These are phyloP conservation scores for Empidonax alnorum DNA, from an alignment of 2,113 vertebrate genomes.

Conservation along the genomic window DNA sequence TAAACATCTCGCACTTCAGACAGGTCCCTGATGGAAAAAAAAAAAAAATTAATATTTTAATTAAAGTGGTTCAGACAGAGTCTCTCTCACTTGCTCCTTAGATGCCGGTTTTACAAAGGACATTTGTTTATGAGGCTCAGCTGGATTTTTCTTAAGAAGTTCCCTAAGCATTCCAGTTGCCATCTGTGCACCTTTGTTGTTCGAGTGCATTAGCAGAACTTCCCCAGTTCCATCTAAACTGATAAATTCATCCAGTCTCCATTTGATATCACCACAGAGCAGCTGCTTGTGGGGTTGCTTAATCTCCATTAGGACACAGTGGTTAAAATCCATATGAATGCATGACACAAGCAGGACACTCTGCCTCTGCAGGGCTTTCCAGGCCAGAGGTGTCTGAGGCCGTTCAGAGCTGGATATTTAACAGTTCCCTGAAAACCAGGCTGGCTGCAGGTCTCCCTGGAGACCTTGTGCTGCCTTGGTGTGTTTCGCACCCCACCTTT, in stretches of 20 bases:
- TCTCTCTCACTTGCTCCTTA: not conserved
- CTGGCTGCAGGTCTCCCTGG: not conserved
- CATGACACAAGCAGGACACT: not conserved
- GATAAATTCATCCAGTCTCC: slow-evolving; percentile 32
- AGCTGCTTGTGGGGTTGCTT: slow-evolving; percentile 24
- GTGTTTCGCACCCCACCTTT: not conserved
- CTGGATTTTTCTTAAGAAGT: slow-evolving; percentile 56
- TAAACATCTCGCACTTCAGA: not conserved
- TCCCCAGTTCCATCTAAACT: not conserved
- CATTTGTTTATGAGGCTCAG: slow-evolving; percentile 42
- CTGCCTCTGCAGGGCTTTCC: not conserved
- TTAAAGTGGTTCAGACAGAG: not conserved
- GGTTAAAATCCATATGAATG: not conserved
- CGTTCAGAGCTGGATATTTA: not conserved
- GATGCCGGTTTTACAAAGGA: not conserved
- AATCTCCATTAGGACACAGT: not conserved
- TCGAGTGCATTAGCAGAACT: slow-evolving; percentile 37
- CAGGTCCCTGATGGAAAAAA: not conserved
- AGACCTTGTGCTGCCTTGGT: not conserved
- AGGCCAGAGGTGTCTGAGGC: not conserved
- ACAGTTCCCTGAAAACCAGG: not conserved
- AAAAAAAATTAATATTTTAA: not conserved
- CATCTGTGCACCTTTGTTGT: slow-evolving; percentile 57
- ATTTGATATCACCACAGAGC: not conserved
- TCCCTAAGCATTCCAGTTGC: slow-evolving; percentile 45